These are phyloP conservation scores for Ctenopoma multispine DNA, from an alignment of 2,797 vertebrate genomes.

Conservation along the genomic window DNA sequence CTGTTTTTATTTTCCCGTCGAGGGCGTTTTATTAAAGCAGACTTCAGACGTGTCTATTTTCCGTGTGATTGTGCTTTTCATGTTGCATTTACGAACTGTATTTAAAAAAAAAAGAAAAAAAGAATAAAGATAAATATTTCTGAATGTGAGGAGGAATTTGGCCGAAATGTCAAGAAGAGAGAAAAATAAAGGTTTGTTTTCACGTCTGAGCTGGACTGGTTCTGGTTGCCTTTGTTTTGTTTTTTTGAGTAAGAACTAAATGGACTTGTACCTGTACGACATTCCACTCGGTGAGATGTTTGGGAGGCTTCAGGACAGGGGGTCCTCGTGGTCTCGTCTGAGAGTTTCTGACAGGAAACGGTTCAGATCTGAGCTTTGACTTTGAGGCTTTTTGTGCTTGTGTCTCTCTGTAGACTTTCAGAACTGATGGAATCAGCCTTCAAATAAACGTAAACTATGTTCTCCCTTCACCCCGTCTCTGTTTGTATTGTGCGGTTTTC, in stretches of 20 bases:
- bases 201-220: constrained; percentile 20
- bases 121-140: constrained; percentile 40
- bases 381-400: constrained; percentile 85
- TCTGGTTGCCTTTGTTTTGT: constrained; percentile 19
- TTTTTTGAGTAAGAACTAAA: constrained; percentile 4
- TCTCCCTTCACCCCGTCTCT: constrained; percentile 78
- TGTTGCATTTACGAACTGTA: constrained; percentile 82
- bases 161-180: constrained; percentile 21
- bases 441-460: constrained; percentile 91
- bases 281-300: constrained; percentile 61
- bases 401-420: constrained; percentile 83
- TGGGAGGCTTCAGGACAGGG: background rate
- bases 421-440: constrained; percentile 93
- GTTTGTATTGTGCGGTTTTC: background rate
- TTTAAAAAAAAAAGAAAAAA: constrained; percentile 69
- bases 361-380: constrained; percentile 76
- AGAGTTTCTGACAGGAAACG: background rate
- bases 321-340: constrained; percentile 5
- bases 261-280: constrained; percentile 18
- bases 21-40: constrained; percentile 73
- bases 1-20: constrained; percentile 73
- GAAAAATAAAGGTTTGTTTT: constrained; percentile 15
- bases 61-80: constrained; percentile 82
- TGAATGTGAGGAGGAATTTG: constrained; percentile 61
- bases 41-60: constrained; percentile 77